Base-by-base conservation (phyloP, 2,888 invertebrate genomes). In the Temnothorax ravouxi region DNA sequence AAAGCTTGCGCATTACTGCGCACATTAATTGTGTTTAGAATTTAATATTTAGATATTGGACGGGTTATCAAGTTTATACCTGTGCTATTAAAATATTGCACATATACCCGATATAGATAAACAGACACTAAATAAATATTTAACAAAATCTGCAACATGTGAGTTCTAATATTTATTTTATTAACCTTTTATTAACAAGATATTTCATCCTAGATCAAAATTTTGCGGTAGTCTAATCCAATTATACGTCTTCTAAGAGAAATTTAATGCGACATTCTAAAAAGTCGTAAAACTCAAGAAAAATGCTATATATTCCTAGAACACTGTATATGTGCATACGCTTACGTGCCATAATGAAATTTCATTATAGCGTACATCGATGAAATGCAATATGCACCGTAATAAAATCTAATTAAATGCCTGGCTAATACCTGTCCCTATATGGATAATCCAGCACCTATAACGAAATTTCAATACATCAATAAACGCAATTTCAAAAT, bases 381-480 rank as follows among this genome's bases (percentile, higher is more conserved):
- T 38, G 74, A 80, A 80, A 80, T 80, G 79, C 47, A 80, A 80
- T 80, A 72, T 80, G 72, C 74, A 74, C 69, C 72, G 79, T 80
- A 80, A 80, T 80, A 80, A 80, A 80, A 80, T 80, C 79, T 80
- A 80, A 80, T 80, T 80, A 80, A 80, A 61, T 80, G 74, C 34
- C 74, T 38, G 47, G 74, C 79, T 80, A 80, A 77, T 77, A 71
- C 44, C 54, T 72, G 13, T 74, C 47, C 47, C 74, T 80, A 74
- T 59, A 69, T 72, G 79, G 79, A 71, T 79, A 80, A 80, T 80
- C 79, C 74, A 59, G 59, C 59, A 38, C 47, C 74, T 59, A 50
- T 80, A 80, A 80, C 74, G 59, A 59, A 80, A 80, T 80, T 80
- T 80, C 79, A 34, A 72, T 80, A 80, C 38, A 80, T 80, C 74